These are phyloP conservation scores for Formica aserva DNA, from an alignment of 2,888 invertebrate genomes.

Conservation along the genomic window DNA sequence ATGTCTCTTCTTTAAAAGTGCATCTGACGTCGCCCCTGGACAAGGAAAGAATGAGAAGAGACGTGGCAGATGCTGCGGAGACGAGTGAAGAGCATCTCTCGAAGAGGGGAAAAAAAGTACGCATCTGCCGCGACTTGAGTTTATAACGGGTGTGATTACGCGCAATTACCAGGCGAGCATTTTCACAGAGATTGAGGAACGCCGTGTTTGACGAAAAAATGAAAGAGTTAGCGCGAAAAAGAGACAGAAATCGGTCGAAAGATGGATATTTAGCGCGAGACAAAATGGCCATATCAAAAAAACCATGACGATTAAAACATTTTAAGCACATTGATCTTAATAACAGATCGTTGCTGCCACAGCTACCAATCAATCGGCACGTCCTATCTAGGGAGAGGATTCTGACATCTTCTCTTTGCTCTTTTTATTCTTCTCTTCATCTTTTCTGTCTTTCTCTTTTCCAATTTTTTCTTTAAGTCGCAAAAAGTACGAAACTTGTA, in stretches of 20 bases:
- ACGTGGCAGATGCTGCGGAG: constrained; percentile 56
- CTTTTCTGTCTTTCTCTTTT: constrained; percentile 10
- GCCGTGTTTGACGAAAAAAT: constrained; percentile 62
- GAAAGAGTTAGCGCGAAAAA: constrained; percentile 47
- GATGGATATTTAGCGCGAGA: constrained; percentile 74
- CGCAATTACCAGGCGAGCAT: constrained; percentile 74
- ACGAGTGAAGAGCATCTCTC: constrained; percentile 30
- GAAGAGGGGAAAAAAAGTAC: constrained; percentile 64
- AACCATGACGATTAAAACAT: constrained; percentile 77
- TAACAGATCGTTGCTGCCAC: constrained; percentile 74
- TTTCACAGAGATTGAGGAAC: constrained; percentile 71
- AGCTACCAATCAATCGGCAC: constrained; percentile 60
- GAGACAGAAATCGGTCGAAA: constrained; percentile 68
- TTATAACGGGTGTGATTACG: constrained; percentile 79
- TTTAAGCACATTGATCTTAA: constrained; percentile 78
- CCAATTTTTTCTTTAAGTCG: constrained; percentile 1
- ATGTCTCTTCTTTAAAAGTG: neutral
- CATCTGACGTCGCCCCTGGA: constrained; percentile 13
- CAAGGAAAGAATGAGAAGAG: constrained; percentile 35
- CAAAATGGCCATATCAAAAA: constrained; percentile 70
- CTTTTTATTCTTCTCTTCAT: constrained; percentile 26
- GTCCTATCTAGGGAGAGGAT: constrained; percentile 23
- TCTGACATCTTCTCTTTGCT: constrained; percentile 48
- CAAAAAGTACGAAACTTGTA: constrained; percentile 32
- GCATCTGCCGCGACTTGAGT: constrained; percentile 78